Percentiles rank a stretch among this genome's conserved stretches.
Evolutionary conservation across 2,797 vertebrate genomes (phyloP).

Genomic region (Nyctibius grandis): DNA sequence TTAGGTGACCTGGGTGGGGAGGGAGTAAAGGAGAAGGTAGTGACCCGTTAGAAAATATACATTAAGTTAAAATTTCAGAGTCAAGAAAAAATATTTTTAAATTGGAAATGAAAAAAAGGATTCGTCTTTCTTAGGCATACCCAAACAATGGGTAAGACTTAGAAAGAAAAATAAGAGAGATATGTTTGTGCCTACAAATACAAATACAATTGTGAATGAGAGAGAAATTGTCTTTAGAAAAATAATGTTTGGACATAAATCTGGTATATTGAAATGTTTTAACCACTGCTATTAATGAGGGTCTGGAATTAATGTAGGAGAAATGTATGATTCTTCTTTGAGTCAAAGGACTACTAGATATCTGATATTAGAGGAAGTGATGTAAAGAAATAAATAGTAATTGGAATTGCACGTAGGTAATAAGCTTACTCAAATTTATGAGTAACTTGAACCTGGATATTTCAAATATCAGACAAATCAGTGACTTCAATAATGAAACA

Average conservation of each 20-base stretch:
- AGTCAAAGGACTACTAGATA: background rate
- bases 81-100: background rate
- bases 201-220: background rate
- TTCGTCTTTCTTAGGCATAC: background rate
- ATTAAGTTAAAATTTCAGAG: background rate
- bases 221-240: background rate
- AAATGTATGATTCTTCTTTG: background rate
- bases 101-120: background rate
- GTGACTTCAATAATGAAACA: background rate
- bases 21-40: background rate
- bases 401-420: background rate
- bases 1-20: background rate
- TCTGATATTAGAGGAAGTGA: background rate
- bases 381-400: background rate
- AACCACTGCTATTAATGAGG: background rate
- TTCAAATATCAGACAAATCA: background rate
- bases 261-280: background rate
- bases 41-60: background rate
- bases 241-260: background rate
- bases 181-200: background rate
- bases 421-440: background rate
- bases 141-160: background rate
- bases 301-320: background rate
- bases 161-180: background rate
- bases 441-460: background rate